These are phyloP conservation scores for Chrysolina haemoptera DNA, from an alignment of 2,888 invertebrate species.

Conservation along the genomic window DNA sequence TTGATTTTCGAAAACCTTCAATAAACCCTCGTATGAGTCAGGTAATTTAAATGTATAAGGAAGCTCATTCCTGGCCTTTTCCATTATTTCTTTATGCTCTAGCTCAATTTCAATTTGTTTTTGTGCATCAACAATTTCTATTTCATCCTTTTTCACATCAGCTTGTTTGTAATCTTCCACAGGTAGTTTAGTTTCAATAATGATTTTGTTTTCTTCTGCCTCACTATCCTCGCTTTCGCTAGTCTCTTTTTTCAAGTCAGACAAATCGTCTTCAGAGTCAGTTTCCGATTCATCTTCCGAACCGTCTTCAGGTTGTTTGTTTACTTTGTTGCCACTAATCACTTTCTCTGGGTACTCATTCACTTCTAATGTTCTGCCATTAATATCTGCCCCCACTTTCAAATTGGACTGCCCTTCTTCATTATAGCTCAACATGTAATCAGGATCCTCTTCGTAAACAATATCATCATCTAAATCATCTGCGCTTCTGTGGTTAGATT, in stretches of 20 bases:
- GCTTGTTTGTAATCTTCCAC: conserved; percentile 9
- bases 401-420: conserved; percentile 64
- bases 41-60: conserved; percentile 76
- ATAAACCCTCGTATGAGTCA: conserved; percentile 75
- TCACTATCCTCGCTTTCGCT: conserved; percentile 65
- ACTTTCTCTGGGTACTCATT: conserved; percentile 44
- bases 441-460: conserved; percentile 73
- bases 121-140: conserved; percentile 48
- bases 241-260: conserved; percentile 71
- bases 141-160: conserved; percentile 59
- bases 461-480: conserved; percentile 92
- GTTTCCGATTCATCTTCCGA: conserved; percentile 58
- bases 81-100: conserved; percentile 70
- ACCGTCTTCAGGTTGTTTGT: conserved; percentile 52
- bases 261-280: conserved; percentile 67
- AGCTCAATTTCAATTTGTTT: conserved; percentile 55
- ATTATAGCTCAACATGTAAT: conserved; percentile 65
- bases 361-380: conserved; percentile 58
- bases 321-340: conserved; percentile 61
- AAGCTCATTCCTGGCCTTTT: conserved; percentile 74
- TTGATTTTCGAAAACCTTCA: conserved; percentile 71
- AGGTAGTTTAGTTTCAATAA: not conserved
- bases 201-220: conserved; percentile 18
- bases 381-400: conserved; percentile 63
- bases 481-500: conserved; percentile 80